phyloP scores from a whole-genome alignment of 2,113 vertebrate species.

The Camelus bactrianus region DNA sequence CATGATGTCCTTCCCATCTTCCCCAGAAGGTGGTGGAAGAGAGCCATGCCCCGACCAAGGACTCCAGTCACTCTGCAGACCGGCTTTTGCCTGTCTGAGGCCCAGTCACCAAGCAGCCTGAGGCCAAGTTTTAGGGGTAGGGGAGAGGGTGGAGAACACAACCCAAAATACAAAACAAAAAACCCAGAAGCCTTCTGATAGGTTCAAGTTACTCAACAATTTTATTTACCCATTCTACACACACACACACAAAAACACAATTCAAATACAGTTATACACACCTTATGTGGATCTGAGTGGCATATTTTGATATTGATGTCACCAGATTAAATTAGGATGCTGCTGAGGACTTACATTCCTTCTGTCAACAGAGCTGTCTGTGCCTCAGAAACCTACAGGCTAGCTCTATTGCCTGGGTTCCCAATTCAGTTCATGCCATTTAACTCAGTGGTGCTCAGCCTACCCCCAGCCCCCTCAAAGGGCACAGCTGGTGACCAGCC shows the following conservation, averaged over 20 bases:
- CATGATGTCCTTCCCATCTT: slow-evolving; percentile 49
- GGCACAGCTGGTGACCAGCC: background rate
- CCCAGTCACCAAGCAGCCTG: background rate
- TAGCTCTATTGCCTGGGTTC: background rate
- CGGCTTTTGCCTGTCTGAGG: background rate
- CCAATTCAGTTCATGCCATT: background rate
- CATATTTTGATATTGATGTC: background rate
- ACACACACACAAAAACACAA: slow-evolving; percentile 46
- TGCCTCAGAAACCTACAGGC: background rate
- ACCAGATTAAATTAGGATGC: background rate
- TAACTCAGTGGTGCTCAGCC: background rate
- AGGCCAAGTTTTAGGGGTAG: background rate
- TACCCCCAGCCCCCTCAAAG: background rate
- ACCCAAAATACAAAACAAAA: slow-evolving; percentile 71
- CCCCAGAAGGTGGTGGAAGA: slow-evolving; percentile 68
- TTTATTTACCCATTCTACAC: slow-evolving; percentile 77
- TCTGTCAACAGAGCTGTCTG: slow-evolving; percentile 38
- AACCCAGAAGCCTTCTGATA: slow-evolving; percentile 57
- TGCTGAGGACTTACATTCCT: background rate
- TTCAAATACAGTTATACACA: slow-evolving; percentile 67
- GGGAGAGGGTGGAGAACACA: background rate
- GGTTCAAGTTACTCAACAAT: slow-evolving; percentile 53
- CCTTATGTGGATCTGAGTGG: slow-evolving; percentile 23
- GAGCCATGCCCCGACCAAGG: background rate
- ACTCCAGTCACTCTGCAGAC: background rate